Base-by-base conservation (phyloP, 1,140 invertebrate genomes). In the Trachymyrmex cornetzi region DNA sequence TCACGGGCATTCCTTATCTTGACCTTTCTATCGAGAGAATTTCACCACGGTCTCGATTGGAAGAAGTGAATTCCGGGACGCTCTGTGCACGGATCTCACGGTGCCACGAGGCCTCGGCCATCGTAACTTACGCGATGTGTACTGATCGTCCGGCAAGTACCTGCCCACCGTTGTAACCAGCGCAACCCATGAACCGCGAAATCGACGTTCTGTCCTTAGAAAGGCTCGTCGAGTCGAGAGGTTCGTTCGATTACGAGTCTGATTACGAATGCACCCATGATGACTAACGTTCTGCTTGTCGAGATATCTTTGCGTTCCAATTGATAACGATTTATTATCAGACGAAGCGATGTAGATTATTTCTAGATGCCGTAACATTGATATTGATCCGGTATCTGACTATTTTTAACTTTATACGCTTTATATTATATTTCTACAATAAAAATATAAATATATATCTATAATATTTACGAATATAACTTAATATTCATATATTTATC, bases 41-140 rank as follows among this genome's bases (percentile, higher is more conserved):
- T 55, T 34, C 1, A 19, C 2, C 3, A 1, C 0, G 1, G 1
- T 57, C 2, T 27, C 7, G 3, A 9, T 11, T 38, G n/a, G 34
- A 59, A 24, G 14, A 4, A 69, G 16, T 2, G 44, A 81, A 22
- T 82, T 82, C 9, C 38, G 24, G 3, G 34, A 82, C 55, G 63
- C 38, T n/a, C 66, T 59, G 22, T 48, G 34, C 27, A 48, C 6
- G 19, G 34, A 22, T 30, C 22, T 44, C 48, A 38, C 64, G 14
- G 44, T 77, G 9, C 22, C 69, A 87, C 55, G 84, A 69, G 66
- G 57, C 16, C 2, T 22, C 30, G n/a, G 12, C 57, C 24, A 27
- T 34, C 72, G 44, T 86, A 80, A 80, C 85, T 87, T 87, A 64
- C 69, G 44, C 16, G 34, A 55, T 66, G 30, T 75, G 24, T 77